Evolutionary conservation across 23 tunicate genomes (phyloP).

Genomic region (Diplosoma virens): DNA sequence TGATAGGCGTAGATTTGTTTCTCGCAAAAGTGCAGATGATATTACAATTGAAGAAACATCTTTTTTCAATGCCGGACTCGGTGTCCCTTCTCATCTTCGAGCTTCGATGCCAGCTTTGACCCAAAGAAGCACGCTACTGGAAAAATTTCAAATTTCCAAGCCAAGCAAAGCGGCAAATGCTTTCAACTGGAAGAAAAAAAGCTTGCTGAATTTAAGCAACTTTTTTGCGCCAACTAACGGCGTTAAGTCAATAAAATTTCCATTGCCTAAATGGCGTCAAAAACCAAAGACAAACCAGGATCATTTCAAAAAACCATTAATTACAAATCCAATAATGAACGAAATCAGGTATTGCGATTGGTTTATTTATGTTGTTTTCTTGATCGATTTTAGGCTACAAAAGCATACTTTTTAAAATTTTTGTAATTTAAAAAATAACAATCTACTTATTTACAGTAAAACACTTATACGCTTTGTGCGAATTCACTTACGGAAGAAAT

Average conservation of each 20-base stretch:
- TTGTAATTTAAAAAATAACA: background rate
- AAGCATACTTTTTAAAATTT: background rate
- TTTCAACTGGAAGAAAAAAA: background rate
- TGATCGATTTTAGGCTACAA: background rate
- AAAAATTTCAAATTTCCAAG: too few relatives aligned
- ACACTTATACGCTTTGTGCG: too few relatives aligned
- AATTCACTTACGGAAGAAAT: too few relatives aligned
- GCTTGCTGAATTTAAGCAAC: background rate
- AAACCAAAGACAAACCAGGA: background rate
- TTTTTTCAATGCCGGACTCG: background rate
- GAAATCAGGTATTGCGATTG: too few relatives aligned
- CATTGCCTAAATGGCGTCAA: background rate
- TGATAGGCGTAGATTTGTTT: background rate
- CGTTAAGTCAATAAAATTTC: background rate
- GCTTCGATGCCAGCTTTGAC: conserved; percentile 11
- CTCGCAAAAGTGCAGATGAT: background rate
- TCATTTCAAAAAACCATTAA: too few relatives aligned
- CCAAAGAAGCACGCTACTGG: too few relatives aligned
- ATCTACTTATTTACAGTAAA: too few relatives aligned
- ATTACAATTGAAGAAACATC: background rate
- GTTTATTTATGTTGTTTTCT: background rate
- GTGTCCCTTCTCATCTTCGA: background rate
- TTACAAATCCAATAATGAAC: too few relatives aligned
- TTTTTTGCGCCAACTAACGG: conserved; percentile 11
- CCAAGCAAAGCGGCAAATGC: background rate